phyloP scores from a whole-genome alignment of 1,140 invertebrate species.

The Latrodectus geometricus region DNA sequence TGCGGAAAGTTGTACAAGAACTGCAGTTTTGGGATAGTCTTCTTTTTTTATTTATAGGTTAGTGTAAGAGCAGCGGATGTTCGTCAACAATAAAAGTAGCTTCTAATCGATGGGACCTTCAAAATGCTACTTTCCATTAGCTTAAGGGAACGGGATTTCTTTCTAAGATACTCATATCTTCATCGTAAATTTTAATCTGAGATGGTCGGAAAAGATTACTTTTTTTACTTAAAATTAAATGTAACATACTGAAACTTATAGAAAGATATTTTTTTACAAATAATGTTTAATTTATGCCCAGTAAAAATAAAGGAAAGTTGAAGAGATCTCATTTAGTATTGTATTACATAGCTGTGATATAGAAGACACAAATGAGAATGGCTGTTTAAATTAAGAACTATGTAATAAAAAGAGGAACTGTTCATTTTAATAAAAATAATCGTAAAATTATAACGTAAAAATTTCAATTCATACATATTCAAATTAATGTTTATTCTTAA shows the following conservation, averaged over 20 bases:
- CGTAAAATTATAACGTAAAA: too few species aligned
- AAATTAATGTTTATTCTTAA: too few species aligned
- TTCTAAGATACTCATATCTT: constrained; percentile 11
- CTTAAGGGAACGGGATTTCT: constrained; percentile 7
- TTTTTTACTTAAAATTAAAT: constrained; percentile 43
- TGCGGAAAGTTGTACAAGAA: constrained; percentile 35
- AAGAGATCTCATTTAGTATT: too few species aligned
- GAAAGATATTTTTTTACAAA: not conserved
- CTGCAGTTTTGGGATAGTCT: constrained; percentile 37
- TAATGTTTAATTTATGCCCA: constrained; percentile 28
- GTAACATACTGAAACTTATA: constrained; percentile 15
- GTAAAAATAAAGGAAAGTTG: not conserved
- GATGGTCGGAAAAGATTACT: not conserved
- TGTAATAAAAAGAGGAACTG: too few species aligned
- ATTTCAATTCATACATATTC: too few species aligned
- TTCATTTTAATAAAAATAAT: too few species aligned
- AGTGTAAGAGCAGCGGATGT: constrained; percentile 44
- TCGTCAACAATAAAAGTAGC: constrained; percentile 51
- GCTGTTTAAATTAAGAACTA: too few species aligned
- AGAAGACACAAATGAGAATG: too few species aligned
- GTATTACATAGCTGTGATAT: too few species aligned
- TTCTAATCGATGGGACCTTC: constrained; percentile 46
- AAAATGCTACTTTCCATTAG: constrained; percentile 48
- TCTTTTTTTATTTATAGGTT: constrained; percentile 24
- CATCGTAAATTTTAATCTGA: constrained; percentile 59